A percentile compares a stretch with the other conserved stretches of the same genome.
Evolutionary conservation across 2,797 vertebrate genomes (phyloP).

Genomic region (Diglossa cyanea): DNA sequence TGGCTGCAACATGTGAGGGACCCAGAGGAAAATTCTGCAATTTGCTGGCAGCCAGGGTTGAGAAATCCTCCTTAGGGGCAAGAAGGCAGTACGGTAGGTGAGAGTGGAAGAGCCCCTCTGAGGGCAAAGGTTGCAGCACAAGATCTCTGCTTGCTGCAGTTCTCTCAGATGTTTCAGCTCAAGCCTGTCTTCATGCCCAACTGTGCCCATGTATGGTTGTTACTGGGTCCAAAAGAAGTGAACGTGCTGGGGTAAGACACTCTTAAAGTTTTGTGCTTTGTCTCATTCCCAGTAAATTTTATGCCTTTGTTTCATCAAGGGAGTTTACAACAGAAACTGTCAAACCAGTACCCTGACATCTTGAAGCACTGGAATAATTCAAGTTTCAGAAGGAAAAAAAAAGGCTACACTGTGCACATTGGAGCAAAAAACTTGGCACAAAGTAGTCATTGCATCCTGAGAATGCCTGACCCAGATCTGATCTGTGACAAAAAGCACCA

Average conservation of each 20-base stretch:
- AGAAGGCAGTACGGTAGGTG: neutral
- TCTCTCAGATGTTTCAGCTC: neutral
- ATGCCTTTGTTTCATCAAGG: neutral
- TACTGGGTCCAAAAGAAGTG: neutral
- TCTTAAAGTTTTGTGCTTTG: neutral
- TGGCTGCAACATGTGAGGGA: neutral
- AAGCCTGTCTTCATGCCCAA: neutral
- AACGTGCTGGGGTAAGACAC: neutral
- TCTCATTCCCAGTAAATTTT: neutral
- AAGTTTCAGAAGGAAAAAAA: neutral
- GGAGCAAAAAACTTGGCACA: neutral
- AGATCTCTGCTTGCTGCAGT: neutral
- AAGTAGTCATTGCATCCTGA: neutral
- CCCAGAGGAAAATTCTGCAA: neutral
- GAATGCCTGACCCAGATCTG: neutral
- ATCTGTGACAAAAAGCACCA: neutral
- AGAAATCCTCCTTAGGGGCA: neutral
- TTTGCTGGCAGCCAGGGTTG: neutral
- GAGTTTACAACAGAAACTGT: neutral
- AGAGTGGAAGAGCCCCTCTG: neutral
- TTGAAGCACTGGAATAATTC: neutral
- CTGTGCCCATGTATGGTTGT: accelerated
- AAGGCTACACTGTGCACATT: neutral
- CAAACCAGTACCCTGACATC: neutral
- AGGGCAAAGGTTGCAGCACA: neutral